Conservation (phyloP, 2,113 vertebrate species). For the Halichoerus grypus region DNA sequence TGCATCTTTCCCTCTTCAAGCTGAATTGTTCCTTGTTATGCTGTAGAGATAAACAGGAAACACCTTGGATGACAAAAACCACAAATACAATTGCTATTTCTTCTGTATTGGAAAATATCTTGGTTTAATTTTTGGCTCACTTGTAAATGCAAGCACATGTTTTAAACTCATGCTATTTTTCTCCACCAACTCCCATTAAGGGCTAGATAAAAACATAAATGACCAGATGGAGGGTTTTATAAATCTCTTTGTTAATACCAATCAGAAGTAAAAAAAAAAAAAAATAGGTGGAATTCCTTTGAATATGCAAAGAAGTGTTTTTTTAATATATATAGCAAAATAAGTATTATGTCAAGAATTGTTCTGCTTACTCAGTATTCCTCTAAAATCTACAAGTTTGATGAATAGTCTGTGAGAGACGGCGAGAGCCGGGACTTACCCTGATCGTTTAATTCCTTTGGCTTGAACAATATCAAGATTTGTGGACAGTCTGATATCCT, state of each 20-base stretch:
- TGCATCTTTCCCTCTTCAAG: slow-evolving; percentile 61
- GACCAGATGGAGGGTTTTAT: neutral
- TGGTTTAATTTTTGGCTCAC: slow-evolving; percentile 32
- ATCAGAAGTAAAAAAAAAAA: neutral
- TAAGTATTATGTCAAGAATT: neutral
- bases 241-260: slow-evolving; percentile 4
- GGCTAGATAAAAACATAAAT: slow-evolving; percentile 12
- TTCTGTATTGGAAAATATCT: slow-evolving; percentile 20
- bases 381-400: neutral
- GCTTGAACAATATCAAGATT: neutral
- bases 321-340: neutral
- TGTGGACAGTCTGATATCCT: neutral
- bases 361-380: neutral
- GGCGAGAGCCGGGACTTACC: neutral
- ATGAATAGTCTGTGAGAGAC: neutral
- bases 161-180: slow-evolving; percentile 17
- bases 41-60: slow-evolving; percentile 51
- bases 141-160: neutral
- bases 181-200: neutral
- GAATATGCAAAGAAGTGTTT: neutral
- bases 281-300: neutral
- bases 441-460: slow-evolving; percentile 24
- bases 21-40: slow-evolving; percentile 6
- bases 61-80: slow-evolving; percentile 59
- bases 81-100: neutral